A percentile compares a stretch with the other conserved stretches of the same genome.
phyloP scores from a whole-genome alignment of 2,113 vertebrate species.

The Thunnus maccoyii region DNA sequence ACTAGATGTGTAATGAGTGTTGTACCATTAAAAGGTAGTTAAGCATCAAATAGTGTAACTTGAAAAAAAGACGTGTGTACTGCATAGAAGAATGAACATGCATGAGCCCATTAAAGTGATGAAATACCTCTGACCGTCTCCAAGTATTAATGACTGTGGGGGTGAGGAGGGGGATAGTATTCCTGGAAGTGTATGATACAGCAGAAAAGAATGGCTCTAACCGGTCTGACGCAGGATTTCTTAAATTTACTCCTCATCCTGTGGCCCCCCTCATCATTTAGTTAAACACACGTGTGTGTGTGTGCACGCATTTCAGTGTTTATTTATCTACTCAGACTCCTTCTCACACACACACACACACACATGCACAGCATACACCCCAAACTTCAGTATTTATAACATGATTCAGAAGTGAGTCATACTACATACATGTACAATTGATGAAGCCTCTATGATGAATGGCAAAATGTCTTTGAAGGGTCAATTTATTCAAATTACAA shows the following conservation, averaged over 20 bases:
- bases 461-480: background rate
- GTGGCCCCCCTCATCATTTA: constrained; percentile 2
- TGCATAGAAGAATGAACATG: constrained; percentile 22
- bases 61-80: constrained; percentile 4
- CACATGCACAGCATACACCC: background rate
- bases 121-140: constrained; percentile 41
- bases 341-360: background rate
- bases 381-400: background rate
- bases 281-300: background rate
- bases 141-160: constrained; percentile 47
- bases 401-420: constrained; percentile 54
- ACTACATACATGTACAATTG: background rate
- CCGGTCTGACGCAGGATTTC: constrained; percentile 71
- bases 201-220: constrained; percentile 74
- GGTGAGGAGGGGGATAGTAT: constrained; percentile 51
- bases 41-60: constrained; percentile 19
- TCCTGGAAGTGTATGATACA: constrained; percentile 81
- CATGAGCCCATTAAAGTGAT: constrained; percentile 38
- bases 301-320: constrained; percentile 15
- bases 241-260: constrained; percentile 41
- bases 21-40: constrained; percentile 41
- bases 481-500: too few species aligned
- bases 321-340: constrained; percentile 34
- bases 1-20: constrained; percentile 42
- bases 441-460: constrained; percentile 2